These are phyloP conservation scores for Xylocopa sonorina DNA, from an alignment of 1,140 invertebrate species.

Conservation along the genomic window DNA sequence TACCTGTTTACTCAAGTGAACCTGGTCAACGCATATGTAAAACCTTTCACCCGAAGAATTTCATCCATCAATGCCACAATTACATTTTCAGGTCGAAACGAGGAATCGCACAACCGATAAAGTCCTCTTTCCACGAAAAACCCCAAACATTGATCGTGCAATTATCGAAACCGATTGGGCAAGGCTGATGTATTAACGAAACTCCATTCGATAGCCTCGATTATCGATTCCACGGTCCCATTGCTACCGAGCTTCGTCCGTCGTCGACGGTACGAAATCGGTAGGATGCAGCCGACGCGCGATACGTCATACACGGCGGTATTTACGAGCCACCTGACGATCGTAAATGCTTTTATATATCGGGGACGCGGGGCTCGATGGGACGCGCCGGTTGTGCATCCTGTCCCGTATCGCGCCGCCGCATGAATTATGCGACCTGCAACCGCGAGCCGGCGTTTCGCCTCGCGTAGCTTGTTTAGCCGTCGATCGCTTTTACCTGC, in stretches of 20 bases:
- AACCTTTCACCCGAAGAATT: no score
- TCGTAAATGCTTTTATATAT: constrained; percentile 41
- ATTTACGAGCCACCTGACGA: constrained; percentile 46
- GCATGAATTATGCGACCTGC: constrained; percentile 50
- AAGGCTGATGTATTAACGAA: background rate
- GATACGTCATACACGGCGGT: constrained; percentile 24
- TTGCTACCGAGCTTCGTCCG: no score
- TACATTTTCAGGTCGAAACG: no score
- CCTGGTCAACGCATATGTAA: no score
- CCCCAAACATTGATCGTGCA: no score
- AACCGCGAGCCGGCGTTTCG: constrained; percentile 27
- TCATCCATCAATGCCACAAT: no score
- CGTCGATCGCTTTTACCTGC: constrained; percentile 66
- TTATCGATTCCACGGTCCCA: background rate
- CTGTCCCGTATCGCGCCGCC: background rate
- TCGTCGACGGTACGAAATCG: constrained; percentile 1
- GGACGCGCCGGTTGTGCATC: constrained; percentile 6
- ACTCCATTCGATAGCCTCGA: background rate
- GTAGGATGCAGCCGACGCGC: background rate
- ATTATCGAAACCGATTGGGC: no score
- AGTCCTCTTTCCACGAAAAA: no score
- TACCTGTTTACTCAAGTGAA: no score
- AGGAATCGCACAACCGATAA: no score
- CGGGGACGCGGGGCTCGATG: background rate
- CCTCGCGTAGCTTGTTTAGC: constrained; percentile 59